Conservation (phyloP, 2,797 vertebrate genomes). For the Sphaeramia orbicularis region DNA sequence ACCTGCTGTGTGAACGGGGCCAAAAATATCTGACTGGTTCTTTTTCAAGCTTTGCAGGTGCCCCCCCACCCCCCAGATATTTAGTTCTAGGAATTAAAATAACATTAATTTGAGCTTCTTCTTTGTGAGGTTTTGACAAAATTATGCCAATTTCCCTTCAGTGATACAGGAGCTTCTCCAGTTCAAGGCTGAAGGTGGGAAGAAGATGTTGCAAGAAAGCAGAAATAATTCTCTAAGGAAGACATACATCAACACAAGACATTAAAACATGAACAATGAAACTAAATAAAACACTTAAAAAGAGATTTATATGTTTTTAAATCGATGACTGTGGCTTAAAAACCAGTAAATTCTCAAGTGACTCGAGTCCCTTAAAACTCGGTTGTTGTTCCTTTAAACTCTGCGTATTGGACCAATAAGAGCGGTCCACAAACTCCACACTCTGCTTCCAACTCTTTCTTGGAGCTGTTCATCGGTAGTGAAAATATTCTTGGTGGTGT, state of each 20-base stretch:
- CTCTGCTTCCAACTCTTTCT: slow-evolving; percentile 26
- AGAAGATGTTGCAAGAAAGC: slow-evolving; percentile 87
- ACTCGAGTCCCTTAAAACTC: slow-evolving; percentile 27
- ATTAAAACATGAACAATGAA: slow-evolving; percentile 60
- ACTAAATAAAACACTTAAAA: slow-evolving; percentile 45
- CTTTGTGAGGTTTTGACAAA: slow-evolving; percentile 29
- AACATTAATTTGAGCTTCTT: slow-evolving; percentile 10
- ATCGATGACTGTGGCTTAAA: slow-evolving; percentile 48
- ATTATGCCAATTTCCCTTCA: slow-evolving; percentile 39
- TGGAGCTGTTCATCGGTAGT: slow-evolving; percentile 43
- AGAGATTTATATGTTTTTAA: slow-evolving; percentile 53
- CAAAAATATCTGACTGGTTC: too few relatives aligned
- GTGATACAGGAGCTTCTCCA: slow-evolving; percentile 50
- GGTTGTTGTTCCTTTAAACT: slow-evolving; percentile 23
- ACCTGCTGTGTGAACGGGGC: too few relatives aligned
- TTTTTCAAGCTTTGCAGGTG: slow-evolving; percentile 46
- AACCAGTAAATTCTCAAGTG: slow-evolving; percentile 40
- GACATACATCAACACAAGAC: slow-evolving; percentile 71
- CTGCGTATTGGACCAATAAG: slow-evolving; percentile 36
- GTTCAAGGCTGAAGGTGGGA: slow-evolving; percentile 75
- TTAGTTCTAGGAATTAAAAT: slow-evolving; percentile 23
- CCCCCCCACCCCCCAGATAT: too few relatives aligned
- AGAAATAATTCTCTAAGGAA: slow-evolving; percentile 89
- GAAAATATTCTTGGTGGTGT: slow-evolving; percentile 75
- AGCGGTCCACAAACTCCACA: slow-evolving; percentile 38